Evolutionary conservation across 2,113 vertebrate genomes (phyloP).

Genomic region (Gambusia holbrooki): DNA sequence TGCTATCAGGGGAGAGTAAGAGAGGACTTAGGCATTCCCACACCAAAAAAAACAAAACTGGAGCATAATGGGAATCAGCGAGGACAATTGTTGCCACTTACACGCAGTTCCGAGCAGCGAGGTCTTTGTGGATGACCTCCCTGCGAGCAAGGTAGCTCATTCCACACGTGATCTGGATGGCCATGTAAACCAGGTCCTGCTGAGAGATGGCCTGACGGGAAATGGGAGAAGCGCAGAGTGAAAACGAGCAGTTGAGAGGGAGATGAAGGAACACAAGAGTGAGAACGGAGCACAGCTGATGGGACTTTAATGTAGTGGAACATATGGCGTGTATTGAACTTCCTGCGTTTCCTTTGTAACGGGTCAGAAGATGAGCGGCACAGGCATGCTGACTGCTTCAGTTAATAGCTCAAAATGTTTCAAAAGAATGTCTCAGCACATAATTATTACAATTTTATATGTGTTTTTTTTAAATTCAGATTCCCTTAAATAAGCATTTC

Average conservation of each 20-base stretch:
- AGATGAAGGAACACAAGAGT: conserved; percentile 8
- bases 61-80: not conserved
- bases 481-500: no score
- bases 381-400: not conserved
- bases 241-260: conserved; percentile 14
- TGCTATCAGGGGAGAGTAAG: conserved; percentile 77
- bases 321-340: conserved; percentile 15
- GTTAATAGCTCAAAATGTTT: not conserved
- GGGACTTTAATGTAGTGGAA: conserved; percentile 20
- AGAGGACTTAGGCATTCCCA: conserved; percentile 1
- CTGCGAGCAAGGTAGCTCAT: conserved; percentile 98
- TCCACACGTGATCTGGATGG: conserved; percentile 97
- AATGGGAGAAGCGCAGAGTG: conserved; percentile 10
- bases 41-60: not conserved
- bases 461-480: no score
- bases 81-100: conserved; percentile 78
- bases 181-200: conserved; percentile 98
- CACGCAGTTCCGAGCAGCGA: conserved; percentile 98
- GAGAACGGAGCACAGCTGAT: not conserved
- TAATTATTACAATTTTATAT: no score
- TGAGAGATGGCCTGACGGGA: conserved; percentile 92
- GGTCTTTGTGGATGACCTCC: conserved; percentile 98
- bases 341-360: conserved; percentile 20
- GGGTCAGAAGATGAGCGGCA: conserved; percentile 9
- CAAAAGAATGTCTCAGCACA: no score